These are phyloP conservation scores for Ormia ochracea DNA, from an alignment of 2,888 invertebrate species.

Conservation along the genomic window DNA sequence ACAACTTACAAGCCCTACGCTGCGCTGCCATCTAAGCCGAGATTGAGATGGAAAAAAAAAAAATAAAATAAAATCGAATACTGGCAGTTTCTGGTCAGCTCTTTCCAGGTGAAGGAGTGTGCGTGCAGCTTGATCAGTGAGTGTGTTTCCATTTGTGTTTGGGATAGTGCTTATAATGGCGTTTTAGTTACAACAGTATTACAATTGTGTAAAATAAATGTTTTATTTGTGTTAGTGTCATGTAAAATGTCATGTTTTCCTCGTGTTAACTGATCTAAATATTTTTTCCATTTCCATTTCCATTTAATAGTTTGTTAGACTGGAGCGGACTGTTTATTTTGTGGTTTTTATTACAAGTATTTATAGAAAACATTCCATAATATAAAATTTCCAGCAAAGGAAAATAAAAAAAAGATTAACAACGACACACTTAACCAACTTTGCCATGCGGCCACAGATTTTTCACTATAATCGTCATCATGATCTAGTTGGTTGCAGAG, in stretches of 20 bases:
- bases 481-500: conserved; percentile 48
- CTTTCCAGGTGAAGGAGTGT: background rate
- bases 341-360: conserved; percentile 35
- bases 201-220: conserved; percentile 59
- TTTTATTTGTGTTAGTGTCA: conserved; percentile 64
- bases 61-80: conserved; percentile 38
- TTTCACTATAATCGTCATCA: conserved; percentile 59
- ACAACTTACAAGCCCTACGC: conserved; percentile 4
- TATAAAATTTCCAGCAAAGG: conserved; percentile 36
- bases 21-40: conserved; percentile 7
- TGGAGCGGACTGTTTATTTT: conserved; percentile 17
- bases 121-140: background rate
- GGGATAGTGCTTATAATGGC: conserved; percentile 34
- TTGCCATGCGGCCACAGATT: background rate
- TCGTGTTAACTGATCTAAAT: conserved; percentile 74
- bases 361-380: conserved; percentile 56
- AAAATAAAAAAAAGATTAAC: background rate
- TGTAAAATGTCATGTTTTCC: conserved; percentile 72
- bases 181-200: conserved; percentile 52
- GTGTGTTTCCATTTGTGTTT: background rate
- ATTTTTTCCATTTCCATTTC: conserved; percentile 65
- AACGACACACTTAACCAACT: conserved; percentile 29
- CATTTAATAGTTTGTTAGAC: conserved; percentile 67
- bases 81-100: conserved; percentile 44
- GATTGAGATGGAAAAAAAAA: conserved; percentile 18